Evolutionary conservation across 2,888 invertebrate species (phyloP).

Genomic region (Agelastica alni): DNA sequence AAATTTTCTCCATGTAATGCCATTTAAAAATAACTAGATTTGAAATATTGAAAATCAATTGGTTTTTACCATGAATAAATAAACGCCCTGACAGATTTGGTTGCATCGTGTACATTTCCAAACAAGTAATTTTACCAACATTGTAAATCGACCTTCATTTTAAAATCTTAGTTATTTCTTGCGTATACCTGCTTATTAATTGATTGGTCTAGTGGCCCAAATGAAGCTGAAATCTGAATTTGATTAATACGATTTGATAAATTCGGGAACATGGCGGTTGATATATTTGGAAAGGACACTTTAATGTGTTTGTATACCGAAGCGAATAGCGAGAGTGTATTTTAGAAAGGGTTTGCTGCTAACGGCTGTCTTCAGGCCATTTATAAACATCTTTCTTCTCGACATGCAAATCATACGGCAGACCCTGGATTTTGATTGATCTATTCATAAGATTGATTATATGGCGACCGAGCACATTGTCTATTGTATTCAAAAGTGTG

Average conservation of each 20-base stretch:
- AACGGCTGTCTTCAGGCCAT: slow-evolving; percentile 54
- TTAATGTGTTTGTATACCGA: slow-evolving; percentile 41
- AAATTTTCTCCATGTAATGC: too few relatives aligned
- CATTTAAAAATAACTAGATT: too few relatives aligned
- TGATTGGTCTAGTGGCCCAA: slow-evolving; percentile 7
- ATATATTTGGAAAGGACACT: slow-evolving; percentile 35
- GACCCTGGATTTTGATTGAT: slow-evolving; percentile 57
- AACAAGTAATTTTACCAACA: too few relatives aligned
- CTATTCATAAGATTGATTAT: slow-evolving; percentile 58
- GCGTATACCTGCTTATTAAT: too few relatives aligned
- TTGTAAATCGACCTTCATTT: too few relatives aligned
- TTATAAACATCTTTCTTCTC: slow-evolving; percentile 58
- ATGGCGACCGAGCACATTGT: slow-evolving; percentile 44
- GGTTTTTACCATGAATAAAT: too few relatives aligned
- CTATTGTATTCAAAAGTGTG: slow-evolving; percentile 31
- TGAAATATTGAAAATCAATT: too few relatives aligned
- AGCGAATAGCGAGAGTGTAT: slow-evolving; percentile 42
- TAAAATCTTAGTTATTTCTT: too few relatives aligned
- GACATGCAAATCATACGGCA: slow-evolving; percentile 58
- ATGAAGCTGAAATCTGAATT: slow-evolving; percentile 9
- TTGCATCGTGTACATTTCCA: too few relatives aligned
- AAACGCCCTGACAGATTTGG: too few relatives aligned
- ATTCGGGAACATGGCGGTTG: slow-evolving; percentile 29
- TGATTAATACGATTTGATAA: slow-evolving; percentile 32
- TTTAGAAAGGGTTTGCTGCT: slow-evolving; percentile 41